Percentiles rank a stretch among this genome's conserved stretches.
Conservation (phyloP, 2,113 vertebrate genomes). For the Phaethornis superciliosus region DNA sequence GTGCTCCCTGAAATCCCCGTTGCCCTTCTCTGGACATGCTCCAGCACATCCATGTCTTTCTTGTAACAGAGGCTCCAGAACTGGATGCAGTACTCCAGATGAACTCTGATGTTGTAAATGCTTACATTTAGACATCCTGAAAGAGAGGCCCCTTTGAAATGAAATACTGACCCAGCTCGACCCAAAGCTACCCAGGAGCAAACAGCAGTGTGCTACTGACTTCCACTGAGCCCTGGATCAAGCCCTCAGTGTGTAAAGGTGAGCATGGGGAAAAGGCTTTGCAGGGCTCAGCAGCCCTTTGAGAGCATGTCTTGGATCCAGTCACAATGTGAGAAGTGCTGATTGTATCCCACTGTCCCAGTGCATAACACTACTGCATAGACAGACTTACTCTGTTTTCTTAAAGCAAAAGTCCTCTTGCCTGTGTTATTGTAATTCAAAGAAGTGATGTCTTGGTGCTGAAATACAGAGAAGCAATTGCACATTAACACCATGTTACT, state of each 20-base stretch:
- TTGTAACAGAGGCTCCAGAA: too few species aligned
- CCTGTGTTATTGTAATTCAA: not conserved
- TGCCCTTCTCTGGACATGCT: too few species aligned
- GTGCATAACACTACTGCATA: not conserved
- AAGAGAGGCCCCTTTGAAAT: not conserved
- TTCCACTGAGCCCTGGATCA: not conserved
- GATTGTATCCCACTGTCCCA: not conserved
- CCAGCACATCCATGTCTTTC: too few species aligned
- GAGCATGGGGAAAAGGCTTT: not conserved
- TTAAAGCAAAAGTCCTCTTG: not conserved
- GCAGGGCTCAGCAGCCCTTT: not conserved
- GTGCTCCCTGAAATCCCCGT: too few species aligned
- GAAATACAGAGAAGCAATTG: slow-evolving; percentile 31
- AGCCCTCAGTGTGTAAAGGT: not conserved
- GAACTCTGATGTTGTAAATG: not conserved
- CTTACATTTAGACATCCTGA: not conserved
- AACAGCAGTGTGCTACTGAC: not conserved
- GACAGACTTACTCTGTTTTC: not conserved
- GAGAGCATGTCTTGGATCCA: not conserved
- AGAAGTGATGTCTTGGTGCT: slow-evolving; percentile 36
- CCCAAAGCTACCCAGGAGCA: not conserved
- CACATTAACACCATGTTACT: slow-evolving; percentile 48
- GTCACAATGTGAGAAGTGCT: not conserved
- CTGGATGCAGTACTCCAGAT: not conserved
- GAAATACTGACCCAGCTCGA: not conserved